phyloP scores from a whole-genome alignment of 2,113 vertebrate species.

The Leucoraja erinaceus region DNA sequence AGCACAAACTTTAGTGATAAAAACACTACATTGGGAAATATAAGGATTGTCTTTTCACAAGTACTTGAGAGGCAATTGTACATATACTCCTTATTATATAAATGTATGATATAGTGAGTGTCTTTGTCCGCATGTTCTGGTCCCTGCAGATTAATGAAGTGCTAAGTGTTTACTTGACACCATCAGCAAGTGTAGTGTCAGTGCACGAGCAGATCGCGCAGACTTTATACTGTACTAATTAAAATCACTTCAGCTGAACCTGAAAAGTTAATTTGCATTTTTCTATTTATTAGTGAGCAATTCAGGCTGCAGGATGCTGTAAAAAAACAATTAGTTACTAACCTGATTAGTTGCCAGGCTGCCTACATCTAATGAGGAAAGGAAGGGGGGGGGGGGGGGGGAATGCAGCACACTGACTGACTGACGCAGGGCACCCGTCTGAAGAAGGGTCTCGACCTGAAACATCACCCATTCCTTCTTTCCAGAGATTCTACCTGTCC shows the following conservation, averaged over 20 bases:
- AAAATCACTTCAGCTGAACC: conserved; percentile 25
- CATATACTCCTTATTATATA: neutral
- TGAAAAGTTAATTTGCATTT: neutral
- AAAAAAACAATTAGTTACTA: conserved; percentile 27
- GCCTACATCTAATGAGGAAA: neutral
- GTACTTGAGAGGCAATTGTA: neutral
- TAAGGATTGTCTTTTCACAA: neutral
- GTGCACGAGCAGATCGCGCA: neutral
- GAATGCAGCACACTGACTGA: neutral
- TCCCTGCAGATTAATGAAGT: conserved; percentile 30
- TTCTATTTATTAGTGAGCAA: conserved; percentile 22
- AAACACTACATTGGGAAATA: neutral
- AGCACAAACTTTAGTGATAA: neutral
- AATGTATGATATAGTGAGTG: neutral
- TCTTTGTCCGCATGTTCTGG: neutral
- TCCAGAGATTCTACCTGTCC: no score
- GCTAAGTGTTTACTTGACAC: conserved; percentile 30
- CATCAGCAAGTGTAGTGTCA: conserved; percentile 29
- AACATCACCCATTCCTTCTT: no score
- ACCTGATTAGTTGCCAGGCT: conserved; percentile 3
- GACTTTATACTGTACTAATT: conserved; percentile 18
- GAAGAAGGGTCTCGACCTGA: no score
- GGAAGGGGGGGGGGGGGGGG: no score
- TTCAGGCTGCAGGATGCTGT: neutral
- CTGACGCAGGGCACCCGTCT: neutral